These are phyloP conservation scores for Drosophila lutescens DNA, from an alignment of 2,888 invertebrate genomes.

Conservation along the genomic window DNA sequence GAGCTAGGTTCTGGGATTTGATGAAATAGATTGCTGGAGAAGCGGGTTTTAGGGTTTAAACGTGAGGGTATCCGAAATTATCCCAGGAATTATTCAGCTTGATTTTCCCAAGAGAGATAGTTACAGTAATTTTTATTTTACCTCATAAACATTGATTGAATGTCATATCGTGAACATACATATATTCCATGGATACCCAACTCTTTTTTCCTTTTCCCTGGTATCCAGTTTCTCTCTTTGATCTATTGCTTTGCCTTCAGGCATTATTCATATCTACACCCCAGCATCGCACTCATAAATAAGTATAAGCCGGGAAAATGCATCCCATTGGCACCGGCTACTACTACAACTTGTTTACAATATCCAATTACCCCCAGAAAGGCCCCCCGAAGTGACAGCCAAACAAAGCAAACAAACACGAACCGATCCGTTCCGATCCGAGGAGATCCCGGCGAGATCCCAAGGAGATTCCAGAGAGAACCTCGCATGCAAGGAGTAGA, in stretches of 20 bases:
- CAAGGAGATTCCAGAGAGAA: slow-evolving; percentile 13
- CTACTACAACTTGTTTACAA: slow-evolving; percentile 72
- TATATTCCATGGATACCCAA: background rate
- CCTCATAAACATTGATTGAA: slow-evolving; percentile 11
- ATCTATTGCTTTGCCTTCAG: slow-evolving; percentile 58
- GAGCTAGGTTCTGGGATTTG: slow-evolving; percentile 9
- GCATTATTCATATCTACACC: slow-evolving; percentile 71
- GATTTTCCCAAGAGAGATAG: slow-evolving; percentile 12
- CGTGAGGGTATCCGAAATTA: slow-evolving; percentile 42
- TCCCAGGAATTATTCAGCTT: slow-evolving; percentile 6
- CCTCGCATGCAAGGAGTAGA: slow-evolving; percentile 53
- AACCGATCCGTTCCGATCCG: slow-evolving; percentile 16
- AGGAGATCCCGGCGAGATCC: slow-evolving; percentile 16
- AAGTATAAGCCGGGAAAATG: slow-evolving; percentile 38
- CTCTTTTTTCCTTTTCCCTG: background rate
- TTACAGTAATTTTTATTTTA: slow-evolving; percentile 1
- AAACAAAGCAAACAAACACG: slow-evolving; percentile 36
- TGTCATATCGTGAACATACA: slow-evolving; percentile 7
- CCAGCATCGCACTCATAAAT: slow-evolving; percentile 56
- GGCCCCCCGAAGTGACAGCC: slow-evolving; percentile 66
- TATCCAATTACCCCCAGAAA: slow-evolving; percentile 72
- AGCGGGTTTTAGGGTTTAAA: slow-evolving; percentile 58
- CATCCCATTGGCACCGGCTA: slow-evolving; percentile 23
- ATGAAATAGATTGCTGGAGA: slow-evolving; percentile 17
- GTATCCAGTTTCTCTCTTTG: slow-evolving; percentile 20